Conservation (phyloP, 1,140 invertebrate species). For the Dreissena polymorpha region DNA sequence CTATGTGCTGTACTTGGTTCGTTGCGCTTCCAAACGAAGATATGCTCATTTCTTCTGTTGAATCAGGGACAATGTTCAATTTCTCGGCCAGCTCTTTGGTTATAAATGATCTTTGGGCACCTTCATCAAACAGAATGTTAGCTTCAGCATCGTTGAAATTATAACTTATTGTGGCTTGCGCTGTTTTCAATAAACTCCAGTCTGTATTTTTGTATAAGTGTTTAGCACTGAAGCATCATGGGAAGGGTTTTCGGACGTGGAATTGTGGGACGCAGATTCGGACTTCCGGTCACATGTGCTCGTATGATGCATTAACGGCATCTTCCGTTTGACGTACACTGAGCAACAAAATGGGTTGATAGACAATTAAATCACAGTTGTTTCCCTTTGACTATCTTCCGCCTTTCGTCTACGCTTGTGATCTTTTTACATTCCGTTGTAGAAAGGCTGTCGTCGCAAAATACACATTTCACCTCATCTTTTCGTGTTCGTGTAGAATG, state of each 20-base stretch:
- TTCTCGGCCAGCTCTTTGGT: slow-evolving; percentile 38
- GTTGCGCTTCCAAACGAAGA: slow-evolving; percentile 29
- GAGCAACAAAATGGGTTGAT: neutral
- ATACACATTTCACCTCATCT: slow-evolving; percentile 1
- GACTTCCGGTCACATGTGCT: neutral
- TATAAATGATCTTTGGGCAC: slow-evolving; percentile 49
- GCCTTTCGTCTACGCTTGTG: neutral
- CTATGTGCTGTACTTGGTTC: slow-evolving; percentile 10
- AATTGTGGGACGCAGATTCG: neutral
- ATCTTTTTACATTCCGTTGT: slow-evolving; percentile 5
- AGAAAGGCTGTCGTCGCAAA: neutral
- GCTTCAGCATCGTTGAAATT: neutral
- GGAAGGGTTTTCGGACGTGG: neutral
- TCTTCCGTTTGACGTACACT: slow-evolving; percentile 23
- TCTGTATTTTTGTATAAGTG: no score
- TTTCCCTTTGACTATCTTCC: slow-evolving; percentile 21
- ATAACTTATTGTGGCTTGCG: slow-evolving; percentile 19
- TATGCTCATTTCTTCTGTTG: slow-evolving; percentile 3
- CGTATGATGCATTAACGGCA: no score
- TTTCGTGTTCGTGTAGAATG: neutral
- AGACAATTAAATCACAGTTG: slow-evolving; percentile 32
- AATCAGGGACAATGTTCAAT: slow-evolving; percentile 18
- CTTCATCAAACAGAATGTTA: slow-evolving; percentile 55
- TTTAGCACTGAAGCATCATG: no score
- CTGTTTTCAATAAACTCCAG: slow-evolving; percentile 24